Base-by-base conservation (phyloP, 2,113 vertebrate genomes). In the Ophiodon elongatus region DNA sequence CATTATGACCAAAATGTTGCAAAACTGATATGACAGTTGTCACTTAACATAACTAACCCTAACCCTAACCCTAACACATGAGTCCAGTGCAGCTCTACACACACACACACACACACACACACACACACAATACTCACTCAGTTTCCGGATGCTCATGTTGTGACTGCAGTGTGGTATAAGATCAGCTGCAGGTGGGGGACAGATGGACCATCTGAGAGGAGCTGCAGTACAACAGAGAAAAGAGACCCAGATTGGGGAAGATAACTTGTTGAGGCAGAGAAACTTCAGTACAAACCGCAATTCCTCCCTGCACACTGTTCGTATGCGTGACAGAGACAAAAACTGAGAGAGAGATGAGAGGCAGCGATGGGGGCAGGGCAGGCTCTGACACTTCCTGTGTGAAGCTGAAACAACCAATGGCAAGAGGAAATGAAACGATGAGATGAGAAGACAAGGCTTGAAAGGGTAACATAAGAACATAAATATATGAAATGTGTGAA, bases 371-470 rank as follows among this genome's bases (percentile, higher is more conserved):
- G 14, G 25, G 74, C 77, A 76, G 84, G 73, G 79, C 66, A 64
- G 65, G 70, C 56, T 39, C 17, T 76, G 39, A 57, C 41, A 85
- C 90, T 95, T 96, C 95, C 94, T 94, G 94, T 95, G 83, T 85
- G n/a, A 78, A 59, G 43, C 78, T 78, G 66, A 76, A 29, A 31
- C 29, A 39, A 37, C 76, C 41, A 41, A 66, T 73, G 67, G 59
- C 78, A 43, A 80, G 72, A 90, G 91, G 86, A 91, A 90, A 85
- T 88, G 79, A 86, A 88, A 82, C 62, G 21, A 72, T 37, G 45
- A 75, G 79, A 76, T 67, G 64, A 90, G 63, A 69, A 80, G 79
- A 69, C 39, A 76, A 57, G 39, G 15, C 1, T 27, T 35, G 63
- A 72, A 62, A 41, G 47, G 17, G 10, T 47, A 4, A 39, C 27